Evolutionary conservation across 2,797 vertebrate genomes (phyloP), one percentile per base, ranked within the genome.

Genomic region (Yasuhikotakia modesta): DNA sequence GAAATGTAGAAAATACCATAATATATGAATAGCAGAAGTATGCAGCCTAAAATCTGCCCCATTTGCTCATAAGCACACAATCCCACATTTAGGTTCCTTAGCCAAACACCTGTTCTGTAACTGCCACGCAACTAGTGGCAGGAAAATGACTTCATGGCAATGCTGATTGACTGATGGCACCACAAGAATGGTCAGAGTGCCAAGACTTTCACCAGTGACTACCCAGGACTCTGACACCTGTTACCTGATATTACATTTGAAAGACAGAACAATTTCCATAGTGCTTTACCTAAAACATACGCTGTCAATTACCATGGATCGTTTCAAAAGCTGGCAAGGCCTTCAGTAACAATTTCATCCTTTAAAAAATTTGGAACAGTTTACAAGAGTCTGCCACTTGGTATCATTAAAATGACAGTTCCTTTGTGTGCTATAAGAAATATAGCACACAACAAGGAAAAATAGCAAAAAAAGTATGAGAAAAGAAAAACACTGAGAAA

Each of bases 201-300:
- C 21, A 57, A 55, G 12, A 21, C 53, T 4, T 24, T 57, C 11
- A 57, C 21, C 22, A 57, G 11, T 4, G 22, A 57, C 3, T 43
- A 53, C 32, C 24, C 69, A 10, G 11, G 43, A 52, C 21, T 22
- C 21, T 57, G 39, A 81, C 70, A 78, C 73, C 72, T 75, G 63
- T 22, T n/a, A 67, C 78, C 55, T 79, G 27, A 68, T 61, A 83
- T 74, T 77, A 67, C 60, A 76, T 79, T 81, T 60, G 61, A 53
- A 39, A 35, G 60, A 78, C 57, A 16, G 50, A 65, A 76, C 58
- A 46, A 67, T 76, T 76, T 57, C 50, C 79, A 63, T 64, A 24
- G 71, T 27, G 58, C 35, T 66, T 43, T 27, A 60, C 21, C 52
- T 53, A 46, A 13, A 58, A 77, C 63, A 81, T 32, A 46, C 70